Percentiles rank a stretch among this genome's conserved stretches.
Conservation (phyloP, 2,113 vertebrate genomes). For the Hemiscyllium ocellatum region DNA sequence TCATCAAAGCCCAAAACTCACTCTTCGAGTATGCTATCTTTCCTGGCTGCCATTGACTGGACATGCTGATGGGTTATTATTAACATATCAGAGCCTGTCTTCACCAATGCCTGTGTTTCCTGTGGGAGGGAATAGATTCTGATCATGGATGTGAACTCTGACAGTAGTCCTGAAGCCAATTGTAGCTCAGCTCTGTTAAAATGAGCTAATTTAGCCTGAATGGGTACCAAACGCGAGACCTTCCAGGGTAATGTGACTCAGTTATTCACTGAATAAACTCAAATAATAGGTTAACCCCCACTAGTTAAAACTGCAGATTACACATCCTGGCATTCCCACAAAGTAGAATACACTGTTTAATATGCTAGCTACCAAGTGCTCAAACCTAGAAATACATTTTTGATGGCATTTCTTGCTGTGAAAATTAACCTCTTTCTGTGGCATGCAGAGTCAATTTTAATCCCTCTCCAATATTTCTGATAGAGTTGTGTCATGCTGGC, state of each 20-base stretch:
- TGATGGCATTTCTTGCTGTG: not conserved
- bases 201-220: not conserved
- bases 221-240: not conserved
- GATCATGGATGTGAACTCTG: not conserved
- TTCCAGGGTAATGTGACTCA: not conserved
- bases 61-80: not conserved
- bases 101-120: not conserved
- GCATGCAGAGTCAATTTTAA: not conserved
- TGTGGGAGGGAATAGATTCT: not conserved
- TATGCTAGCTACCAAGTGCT: not conserved
- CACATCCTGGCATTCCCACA: not conserved
- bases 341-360: not conserved
- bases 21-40: not conserved
- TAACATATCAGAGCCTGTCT: not conserved
- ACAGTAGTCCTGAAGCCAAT: not conserved
- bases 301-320: not conserved
- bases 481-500: not conserved
- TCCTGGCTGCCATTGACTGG: too few species aligned
- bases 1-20: not conserved
- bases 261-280: not conserved
- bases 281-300: not conserved
- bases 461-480: not conserved
- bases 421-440: not conserved
- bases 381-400: not conserved
- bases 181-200: not conserved